Evolutionary conservation across 1,140 invertebrate genomes (phyloP).

Genomic region (Drosophila pruinosa): DNA sequence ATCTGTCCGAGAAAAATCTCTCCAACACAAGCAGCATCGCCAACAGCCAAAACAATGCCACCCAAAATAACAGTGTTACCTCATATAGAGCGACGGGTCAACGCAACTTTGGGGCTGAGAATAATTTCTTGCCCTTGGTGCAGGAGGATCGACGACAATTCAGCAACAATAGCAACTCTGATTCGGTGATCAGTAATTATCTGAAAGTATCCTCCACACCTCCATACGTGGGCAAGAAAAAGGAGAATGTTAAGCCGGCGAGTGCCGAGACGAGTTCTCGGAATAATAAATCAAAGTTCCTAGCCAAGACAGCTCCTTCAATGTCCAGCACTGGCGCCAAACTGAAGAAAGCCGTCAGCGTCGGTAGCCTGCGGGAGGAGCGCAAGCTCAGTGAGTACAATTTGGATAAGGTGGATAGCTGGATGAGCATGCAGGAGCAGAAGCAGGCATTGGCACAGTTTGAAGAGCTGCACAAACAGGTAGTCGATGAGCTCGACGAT

Average conservation of each 20-base stretch:
- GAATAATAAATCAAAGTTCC: constrained; percentile 26
- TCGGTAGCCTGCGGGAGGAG: constrained; percentile 68
- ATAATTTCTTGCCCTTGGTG: constrained; percentile 55
- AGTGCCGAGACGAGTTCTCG: constrained; percentile 37
- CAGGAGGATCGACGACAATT: constrained; percentile 47
- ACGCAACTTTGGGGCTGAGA: constrained; percentile 64
- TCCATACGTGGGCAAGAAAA: constrained; percentile 68
- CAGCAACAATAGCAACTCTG: constrained; percentile 36
- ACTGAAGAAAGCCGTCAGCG: constrained; percentile 67
- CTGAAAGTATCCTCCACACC: constrained; percentile 58
- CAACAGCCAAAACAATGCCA: neutral
- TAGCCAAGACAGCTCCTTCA: constrained; percentile 15
- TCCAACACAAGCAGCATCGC: neutral
- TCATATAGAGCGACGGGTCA: constrained; percentile 11
- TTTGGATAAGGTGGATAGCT: constrained; percentile 81
- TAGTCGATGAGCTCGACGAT: constrained; percentile 51
- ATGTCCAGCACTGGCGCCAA: constrained; percentile 23
- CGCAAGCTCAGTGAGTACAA: constrained; percentile 79
- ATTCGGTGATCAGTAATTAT: constrained; percentile 77
- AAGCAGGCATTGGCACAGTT: constrained; percentile 59
- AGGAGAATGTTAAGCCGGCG: constrained; percentile 69
- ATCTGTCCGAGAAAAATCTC: constrained; percentile 64
- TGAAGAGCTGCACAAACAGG: constrained; percentile 56
- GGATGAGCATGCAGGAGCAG: constrained; percentile 78
- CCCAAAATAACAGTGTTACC: neutral